Conservation (phyloP, 2,888 invertebrate genomes). For the Punctoribates punctum region DNA sequence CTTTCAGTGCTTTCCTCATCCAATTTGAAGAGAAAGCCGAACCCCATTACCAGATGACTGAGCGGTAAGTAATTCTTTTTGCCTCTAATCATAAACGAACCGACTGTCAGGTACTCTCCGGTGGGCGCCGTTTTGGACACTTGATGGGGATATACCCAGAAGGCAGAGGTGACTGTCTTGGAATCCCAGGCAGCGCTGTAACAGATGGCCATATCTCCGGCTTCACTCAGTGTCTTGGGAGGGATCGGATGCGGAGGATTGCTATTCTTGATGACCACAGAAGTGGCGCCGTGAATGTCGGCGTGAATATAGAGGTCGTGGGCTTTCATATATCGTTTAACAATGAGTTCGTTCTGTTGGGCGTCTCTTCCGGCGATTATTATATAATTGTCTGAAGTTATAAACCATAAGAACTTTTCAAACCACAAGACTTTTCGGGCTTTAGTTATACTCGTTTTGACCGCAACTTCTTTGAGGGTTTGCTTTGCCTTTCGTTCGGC, state of each 20-base stretch:
- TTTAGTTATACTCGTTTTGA: conserved; percentile 86
- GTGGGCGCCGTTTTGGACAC: conserved; percentile 96
- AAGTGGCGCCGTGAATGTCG: conserved; percentile 86
- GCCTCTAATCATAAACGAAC: conserved; percentile 94
- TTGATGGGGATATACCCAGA: conserved; percentile 94
- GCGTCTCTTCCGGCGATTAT: conserved; percentile 94
- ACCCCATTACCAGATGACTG: conserved; percentile 83
- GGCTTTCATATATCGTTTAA: conserved; percentile 81
- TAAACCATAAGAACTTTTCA: conserved; percentile 99
- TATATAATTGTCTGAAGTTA: conserved; percentile 82
- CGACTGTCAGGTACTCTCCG: conserved; percentile 93
- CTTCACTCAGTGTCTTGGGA: conserved; percentile 93
- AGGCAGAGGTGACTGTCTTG: conserved; percentile 88
- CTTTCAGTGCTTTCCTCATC: conserved; percentile 83
- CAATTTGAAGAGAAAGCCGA: conserved; percentile 84
- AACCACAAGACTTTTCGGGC: conserved; percentile 96
- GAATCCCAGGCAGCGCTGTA: conserved; percentile 99
- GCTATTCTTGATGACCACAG: conserved; percentile 80
- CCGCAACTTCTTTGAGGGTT: conserved; percentile 84
- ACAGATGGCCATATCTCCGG: conserved; percentile 91
- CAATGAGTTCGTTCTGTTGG: conserved; percentile 95
- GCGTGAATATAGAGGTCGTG: conserved; percentile 96
- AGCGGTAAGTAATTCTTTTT: conserved; percentile 96
- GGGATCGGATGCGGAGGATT: conserved; percentile 68
- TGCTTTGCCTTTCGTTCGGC: conserved; percentile 92